phyloP scores from a whole-genome alignment of 2,797 vertebrate species.

The Rhynchonycteris naso region DNA sequence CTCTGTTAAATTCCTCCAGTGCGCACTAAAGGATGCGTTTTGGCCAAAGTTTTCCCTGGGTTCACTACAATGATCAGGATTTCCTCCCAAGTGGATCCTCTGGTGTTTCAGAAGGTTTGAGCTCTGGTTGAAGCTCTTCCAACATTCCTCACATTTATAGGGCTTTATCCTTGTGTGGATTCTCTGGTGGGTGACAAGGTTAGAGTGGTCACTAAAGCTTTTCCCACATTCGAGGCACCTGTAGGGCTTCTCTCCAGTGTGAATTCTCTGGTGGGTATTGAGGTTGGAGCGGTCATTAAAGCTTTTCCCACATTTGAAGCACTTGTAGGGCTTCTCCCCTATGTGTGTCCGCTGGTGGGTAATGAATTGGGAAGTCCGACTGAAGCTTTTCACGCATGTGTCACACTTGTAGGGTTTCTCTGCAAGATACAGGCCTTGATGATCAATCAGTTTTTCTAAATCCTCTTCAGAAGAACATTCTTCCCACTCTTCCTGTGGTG shows the following conservation, averaged over 20 bases:
- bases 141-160: constrained; percentile 72
- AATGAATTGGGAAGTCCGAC: constrained; percentile 59
- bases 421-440: constrained; percentile 76
- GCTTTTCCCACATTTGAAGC: constrained; percentile 73
- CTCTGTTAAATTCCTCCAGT: constrained; percentile 14
- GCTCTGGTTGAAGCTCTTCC: constrained; percentile 78
- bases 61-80: not conserved
- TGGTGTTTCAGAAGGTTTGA: constrained; percentile 77
- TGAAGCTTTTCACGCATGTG: constrained; percentile 62
- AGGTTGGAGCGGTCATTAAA: constrained; percentile 75
- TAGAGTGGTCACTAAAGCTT: constrained; percentile 72
- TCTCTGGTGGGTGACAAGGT: constrained; percentile 75
- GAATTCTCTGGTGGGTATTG: constrained; percentile 74
- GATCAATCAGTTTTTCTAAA: constrained; percentile 78
- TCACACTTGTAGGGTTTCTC: constrained; percentile 73
- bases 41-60: not conserved
- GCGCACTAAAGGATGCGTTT: not conserved
- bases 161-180: constrained; percentile 74
- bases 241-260: constrained; percentile 78
- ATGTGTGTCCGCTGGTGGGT: constrained; percentile 70
- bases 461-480: constrained; percentile 69
- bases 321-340: constrained; percentile 76
- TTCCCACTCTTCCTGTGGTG: constrained; percentile 53
- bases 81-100: constrained; percentile 70
- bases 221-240: constrained; percentile 75